A percentile compares a stretch with the other conserved stretches of the same genome.
These are phyloP conservation scores for Eulemur macaco DNA, from an alignment of 2,113 vertebrate genomes.

Conservation along the genomic window DNA sequence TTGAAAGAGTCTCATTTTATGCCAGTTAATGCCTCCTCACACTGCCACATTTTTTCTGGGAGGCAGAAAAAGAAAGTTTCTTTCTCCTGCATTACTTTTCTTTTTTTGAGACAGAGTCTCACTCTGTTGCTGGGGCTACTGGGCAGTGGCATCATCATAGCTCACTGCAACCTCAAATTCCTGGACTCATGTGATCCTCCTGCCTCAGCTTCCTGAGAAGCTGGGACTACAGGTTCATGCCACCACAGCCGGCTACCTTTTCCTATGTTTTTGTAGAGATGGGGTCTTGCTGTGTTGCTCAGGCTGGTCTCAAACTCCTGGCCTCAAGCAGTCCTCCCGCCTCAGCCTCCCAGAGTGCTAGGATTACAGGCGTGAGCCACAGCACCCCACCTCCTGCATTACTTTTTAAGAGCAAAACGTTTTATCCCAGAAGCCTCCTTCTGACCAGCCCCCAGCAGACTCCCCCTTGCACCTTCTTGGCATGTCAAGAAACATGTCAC, in stretches of 20 bases:
- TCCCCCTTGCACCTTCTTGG: not conserved
- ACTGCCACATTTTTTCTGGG: not conserved
- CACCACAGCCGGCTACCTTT: not conserved
- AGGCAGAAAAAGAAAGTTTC: not conserved
- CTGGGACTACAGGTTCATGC: not conserved
- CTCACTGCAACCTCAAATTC: not conserved
- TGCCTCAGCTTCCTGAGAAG: not conserved
- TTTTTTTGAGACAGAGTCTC: not conserved
- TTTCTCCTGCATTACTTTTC: not conserved
- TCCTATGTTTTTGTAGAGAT: not conserved
- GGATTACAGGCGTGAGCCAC: not conserved
- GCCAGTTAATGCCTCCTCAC: not conserved
- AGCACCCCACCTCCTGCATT: not conserved
- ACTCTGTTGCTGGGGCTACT: not conserved
- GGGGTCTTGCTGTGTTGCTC: not conserved
- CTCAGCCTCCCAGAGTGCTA: not conserved
- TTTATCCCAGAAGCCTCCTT: not conserved
- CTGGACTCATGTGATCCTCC: not conserved
- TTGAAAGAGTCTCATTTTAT: not conserved
- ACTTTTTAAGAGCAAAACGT: not conserved
- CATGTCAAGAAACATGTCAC: not conserved
- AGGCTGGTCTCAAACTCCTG: not conserved
- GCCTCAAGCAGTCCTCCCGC: not conserved
- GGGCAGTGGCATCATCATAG: not conserved
- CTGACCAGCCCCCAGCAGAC: not conserved